Evolutionary conservation across 2,113 vertebrate genomes (phyloP), one percentile per base, ranked within the genome.

Genomic region (Tricholaema leucomelas): DNA sequence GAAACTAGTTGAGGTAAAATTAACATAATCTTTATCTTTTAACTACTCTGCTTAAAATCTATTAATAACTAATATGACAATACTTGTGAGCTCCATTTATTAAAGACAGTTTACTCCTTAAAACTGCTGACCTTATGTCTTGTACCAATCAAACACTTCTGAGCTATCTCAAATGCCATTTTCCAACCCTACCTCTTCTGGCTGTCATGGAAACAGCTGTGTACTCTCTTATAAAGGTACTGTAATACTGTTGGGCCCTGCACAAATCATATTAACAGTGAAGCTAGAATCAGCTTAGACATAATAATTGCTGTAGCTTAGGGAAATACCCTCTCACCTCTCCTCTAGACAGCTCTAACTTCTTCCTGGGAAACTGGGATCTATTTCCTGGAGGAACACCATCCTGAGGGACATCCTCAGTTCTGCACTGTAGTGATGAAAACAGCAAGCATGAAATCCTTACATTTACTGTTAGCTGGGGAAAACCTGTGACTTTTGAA

Each of bases 251-350:
- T 58, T 23, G 35, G 59, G 50, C 40, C 3, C 15, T 1, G 5
- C 72, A 81, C 58, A 95, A 91, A 95, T 91, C 87, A 88, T 54
- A 77, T 94, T 86, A 95, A 80, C 75, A 85, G 83, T 30, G n/a
- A 38, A 78, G 63, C 8, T 66, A 71, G 44, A 93, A 90, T 94
- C 56, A 88, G 46, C 69, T 90, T 82, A 86, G 87, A 33, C 48
- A 15, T 56, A 81, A 78, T 40, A 74, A 76, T 65, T 17, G 25
- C 64, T 64, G 69, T 71, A 83, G 81, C 66, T 79, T 69, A 90
- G 88, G 86, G 87, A 95, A 87, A 75, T n/a, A 67, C 31, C 24
- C 23, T 28, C 63, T 81, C 0, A 0, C 27, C 28, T 73, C 35
- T 19, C n/a, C 55, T 72, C 50, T 61, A 70, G 23, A 38, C 27